Base-by-base conservation (phyloP, 2,888 invertebrate species). In the Sepioteuthis lessoniana region DNA sequence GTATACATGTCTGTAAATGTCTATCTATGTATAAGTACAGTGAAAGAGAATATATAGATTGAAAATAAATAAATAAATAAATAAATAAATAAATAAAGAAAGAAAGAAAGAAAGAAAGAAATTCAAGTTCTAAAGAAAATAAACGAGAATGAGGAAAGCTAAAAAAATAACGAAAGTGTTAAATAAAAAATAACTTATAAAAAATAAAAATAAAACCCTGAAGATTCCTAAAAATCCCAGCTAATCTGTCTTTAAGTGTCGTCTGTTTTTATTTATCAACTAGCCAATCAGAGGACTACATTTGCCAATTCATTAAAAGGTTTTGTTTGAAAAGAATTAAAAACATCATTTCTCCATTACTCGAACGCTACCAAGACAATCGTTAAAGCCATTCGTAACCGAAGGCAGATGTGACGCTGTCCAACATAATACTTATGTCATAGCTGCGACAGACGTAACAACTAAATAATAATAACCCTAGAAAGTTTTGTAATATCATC, bases 371-470 rank as follows among this genome's bases (percentile, higher is more conserved):
- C n/a, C n/a, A 76, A 76, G 76, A 76, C 76, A 76, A 76, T 76
- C 76, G 76, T n/a, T 35, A 76, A 76, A 76, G 76, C n/a, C 76
- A 76, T 13, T n/a, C 76, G 16, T 76, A 76, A 76, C 76, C 76
- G 76, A 76, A 76, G 76, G n/a, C 76, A 76, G 76, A 76, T 76
- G 76, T 76, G n/a, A 35, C 76, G 0, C 8, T 76, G 76, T n/a
- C 76, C 76, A 76, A 76, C 76, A 76, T 76, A 76, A 76, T 76
- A 76, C 76, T n/a, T 76, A 76, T 35, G 76, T 35, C n/a, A 76
- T 76, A n/a, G 0, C 10, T 76, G n/a, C n/a, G 76, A 76, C 76
- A 76, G 76, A 76, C 76, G 31, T 76, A n/a, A 76, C n/a, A 16
- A 16, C 76, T 13, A 16, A 76, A 76, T 55, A 76, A 76, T 76